Conservation (phyloP, 1,140 invertebrate genomes). For the Apis cerana region DNA sequence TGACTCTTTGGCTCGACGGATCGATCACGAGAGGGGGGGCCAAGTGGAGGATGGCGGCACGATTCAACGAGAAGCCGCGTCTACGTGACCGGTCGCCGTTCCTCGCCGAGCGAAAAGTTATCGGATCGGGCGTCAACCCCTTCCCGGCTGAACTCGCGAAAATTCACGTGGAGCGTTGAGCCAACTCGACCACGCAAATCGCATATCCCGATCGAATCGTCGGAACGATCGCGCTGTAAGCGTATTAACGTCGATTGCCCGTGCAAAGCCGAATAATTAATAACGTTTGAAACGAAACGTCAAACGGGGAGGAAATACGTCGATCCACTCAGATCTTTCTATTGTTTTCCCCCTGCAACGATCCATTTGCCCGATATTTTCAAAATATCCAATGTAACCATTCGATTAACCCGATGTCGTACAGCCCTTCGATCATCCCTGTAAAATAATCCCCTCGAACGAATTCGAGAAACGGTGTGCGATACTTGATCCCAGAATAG, state of each 20-base stretch:
- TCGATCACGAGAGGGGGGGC: background rate
- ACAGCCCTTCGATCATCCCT: too few relatives aligned
- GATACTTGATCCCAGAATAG: too few relatives aligned
- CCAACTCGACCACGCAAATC: background rate
- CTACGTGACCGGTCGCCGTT: background rate
- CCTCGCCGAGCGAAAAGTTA: background rate
- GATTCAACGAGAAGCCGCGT: background rate
- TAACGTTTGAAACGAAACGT: constrained; percentile 29
- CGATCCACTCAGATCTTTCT: background rate
- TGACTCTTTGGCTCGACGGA: background rate
- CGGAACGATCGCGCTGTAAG: background rate
- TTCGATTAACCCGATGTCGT: background rate
- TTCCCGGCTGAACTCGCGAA: background rate
- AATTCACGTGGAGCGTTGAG: background rate
- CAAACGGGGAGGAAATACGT: background rate
- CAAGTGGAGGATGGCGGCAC: background rate
- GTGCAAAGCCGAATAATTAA: constrained; percentile 36
- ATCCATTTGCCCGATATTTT: constrained; percentile 16
- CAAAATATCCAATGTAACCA: background rate
- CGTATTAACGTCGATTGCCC: constrained; percentile 19
- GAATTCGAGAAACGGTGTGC: too few relatives aligned
- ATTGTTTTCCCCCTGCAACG: too few relatives aligned
- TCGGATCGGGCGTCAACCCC: background rate
- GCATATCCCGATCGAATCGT: background rate
- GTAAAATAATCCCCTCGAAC: too few relatives aligned